Percentiles rank a stretch among this genome's conserved stretches.
phyloP scores from a whole-genome alignment of 1,140 invertebrate genomes.

The Lordiphosa collinella region DNA sequence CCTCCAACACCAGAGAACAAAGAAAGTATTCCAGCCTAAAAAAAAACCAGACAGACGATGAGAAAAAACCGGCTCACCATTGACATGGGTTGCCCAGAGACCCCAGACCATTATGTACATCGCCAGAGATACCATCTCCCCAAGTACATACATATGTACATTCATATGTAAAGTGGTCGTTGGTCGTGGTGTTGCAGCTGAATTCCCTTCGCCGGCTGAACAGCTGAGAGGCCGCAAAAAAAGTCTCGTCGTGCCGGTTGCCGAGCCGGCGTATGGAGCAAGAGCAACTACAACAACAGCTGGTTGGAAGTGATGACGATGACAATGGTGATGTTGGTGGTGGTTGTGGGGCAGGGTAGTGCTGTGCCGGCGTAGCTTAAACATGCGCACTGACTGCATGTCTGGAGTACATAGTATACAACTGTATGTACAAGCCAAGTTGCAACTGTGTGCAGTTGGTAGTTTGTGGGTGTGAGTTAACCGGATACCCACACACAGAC shows the following conservation, averaged over 20 bases:
- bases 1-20: slow-evolving; percentile 44
- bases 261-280: slow-evolving; percentile 32
- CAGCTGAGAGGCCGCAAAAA: slow-evolving; percentile 55
- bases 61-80: slow-evolving; percentile 38
- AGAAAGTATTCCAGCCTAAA: slow-evolving; percentile 60
- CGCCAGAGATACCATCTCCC: slow-evolving; percentile 24
- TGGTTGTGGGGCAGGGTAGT: neutral
- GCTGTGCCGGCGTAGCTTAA: slow-evolving; percentile 35
- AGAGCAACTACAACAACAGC: slow-evolving; percentile 69
- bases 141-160: slow-evolving; percentile 8
- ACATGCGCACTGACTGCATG: slow-evolving; percentile 39
- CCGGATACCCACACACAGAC: slow-evolving; percentile 8
- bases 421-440: slow-evolving; percentile 8
- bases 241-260: slow-evolving; percentile 17
- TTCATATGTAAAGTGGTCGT: slow-evolving; percentile 51
- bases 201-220: slow-evolving; percentile 58
- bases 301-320: slow-evolving; percentile 25
- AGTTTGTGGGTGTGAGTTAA: neutral
- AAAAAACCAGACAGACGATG: slow-evolving; percentile 25
- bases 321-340: no score
- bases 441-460: neutral
- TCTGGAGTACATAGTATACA: neutral
- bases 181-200: slow-evolving; percentile 64
- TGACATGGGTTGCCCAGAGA: slow-evolving; percentile 15
- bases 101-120: neutral